Evolutionary conservation across 1,140 invertebrate genomes (phyloP).

Genomic region (Lepidurus apus): DNA sequence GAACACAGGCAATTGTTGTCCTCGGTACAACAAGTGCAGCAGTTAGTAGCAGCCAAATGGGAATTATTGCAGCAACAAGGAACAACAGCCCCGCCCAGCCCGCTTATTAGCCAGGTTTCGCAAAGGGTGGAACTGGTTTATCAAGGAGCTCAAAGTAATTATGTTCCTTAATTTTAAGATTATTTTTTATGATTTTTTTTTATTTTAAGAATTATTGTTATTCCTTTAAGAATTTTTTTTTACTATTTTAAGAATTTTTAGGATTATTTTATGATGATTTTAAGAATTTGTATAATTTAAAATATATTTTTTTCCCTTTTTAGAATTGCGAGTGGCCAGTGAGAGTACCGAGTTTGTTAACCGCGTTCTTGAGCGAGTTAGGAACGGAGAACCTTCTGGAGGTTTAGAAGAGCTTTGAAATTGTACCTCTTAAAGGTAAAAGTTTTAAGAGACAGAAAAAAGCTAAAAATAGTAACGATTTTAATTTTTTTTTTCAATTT

Average conservation of each 20-base stretch:
- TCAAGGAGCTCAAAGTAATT: constrained; percentile 58
- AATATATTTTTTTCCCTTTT: constrained; percentile 42
- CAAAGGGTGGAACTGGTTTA: constrained; percentile 60
- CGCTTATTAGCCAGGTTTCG: constrained; percentile 53
- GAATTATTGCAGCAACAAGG: constrained; percentile 36
- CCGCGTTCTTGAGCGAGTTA: constrained; percentile 70
- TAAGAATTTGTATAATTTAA: background rate
- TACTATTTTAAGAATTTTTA: constrained; percentile 25
- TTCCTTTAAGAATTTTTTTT: constrained; percentile 9
- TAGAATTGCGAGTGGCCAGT: constrained; percentile 71
- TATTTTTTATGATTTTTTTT: background rate
- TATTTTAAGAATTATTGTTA: too few relatives aligned
- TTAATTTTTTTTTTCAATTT: constrained; percentile 1
- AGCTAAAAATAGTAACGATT: constrained; percentile 9
- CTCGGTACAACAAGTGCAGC: constrained; percentile 61
- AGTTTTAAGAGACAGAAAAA: background rate
- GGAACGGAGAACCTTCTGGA: constrained; percentile 57
- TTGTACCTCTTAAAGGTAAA: background rate
- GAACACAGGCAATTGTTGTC: constrained; percentile 77
- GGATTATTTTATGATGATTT: background rate
- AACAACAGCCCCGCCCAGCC: constrained; percentile 49
- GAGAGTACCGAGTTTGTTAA: constrained; percentile 81
- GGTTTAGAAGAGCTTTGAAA: constrained; percentile 58
- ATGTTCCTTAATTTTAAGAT: constrained; percentile 29
- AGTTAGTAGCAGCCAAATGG: constrained; percentile 56